These are phyloP conservation scores for Agonopterix alstromeriana DNA, from an alignment of 2,888 invertebrate genomes.

Conservation along the genomic window DNA sequence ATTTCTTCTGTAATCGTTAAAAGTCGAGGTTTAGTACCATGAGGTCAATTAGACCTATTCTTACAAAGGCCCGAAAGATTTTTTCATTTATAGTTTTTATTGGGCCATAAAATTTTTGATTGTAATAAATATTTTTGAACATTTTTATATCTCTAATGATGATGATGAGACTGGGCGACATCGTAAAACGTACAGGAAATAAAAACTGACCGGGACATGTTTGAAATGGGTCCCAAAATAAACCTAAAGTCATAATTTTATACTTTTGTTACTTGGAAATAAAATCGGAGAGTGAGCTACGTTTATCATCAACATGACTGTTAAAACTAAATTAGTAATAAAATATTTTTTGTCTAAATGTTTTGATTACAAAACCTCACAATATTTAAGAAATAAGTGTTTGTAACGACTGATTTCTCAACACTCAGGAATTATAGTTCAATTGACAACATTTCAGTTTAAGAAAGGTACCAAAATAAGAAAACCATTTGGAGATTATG, in stretches of 20 bases:
- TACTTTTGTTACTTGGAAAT: neutral
- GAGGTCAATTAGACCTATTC: slow-evolving; percentile 53
- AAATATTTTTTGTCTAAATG: neutral
- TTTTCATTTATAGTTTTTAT: slow-evolving; percentile 47
- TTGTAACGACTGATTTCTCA: too few species aligned
- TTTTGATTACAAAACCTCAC: neutral
- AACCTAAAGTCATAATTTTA: slow-evolving; percentile 1
- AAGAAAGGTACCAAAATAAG: too few species aligned
- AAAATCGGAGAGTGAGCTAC: too few species aligned
- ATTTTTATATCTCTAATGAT: slow-evolving; percentile 25
- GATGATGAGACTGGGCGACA: slow-evolving; percentile 26
- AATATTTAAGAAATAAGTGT: too few species aligned
- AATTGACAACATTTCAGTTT: too few species aligned
- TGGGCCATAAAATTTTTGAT: slow-evolving; percentile 42
- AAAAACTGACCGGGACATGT: slow-evolving; percentile 20
- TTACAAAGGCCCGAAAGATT: slow-evolving; percentile 37
- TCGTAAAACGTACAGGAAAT: slow-evolving; percentile 34
- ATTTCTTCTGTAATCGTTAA: slow-evolving; percentile 48
- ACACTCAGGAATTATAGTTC: too few species aligned
- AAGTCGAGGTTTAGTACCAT: slow-evolving; percentile 30
- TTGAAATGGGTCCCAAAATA: slow-evolving; percentile 15
- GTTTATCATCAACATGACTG: too few species aligned
- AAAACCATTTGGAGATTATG: too few species aligned
- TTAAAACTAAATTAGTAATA: too few species aligned
- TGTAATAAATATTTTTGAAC: slow-evolving; percentile 47